These are phyloP conservation scores for Parapristionchus giblindavisi DNA, from an alignment of 2,888 invertebrate species.

Conservation along the genomic window DNA sequence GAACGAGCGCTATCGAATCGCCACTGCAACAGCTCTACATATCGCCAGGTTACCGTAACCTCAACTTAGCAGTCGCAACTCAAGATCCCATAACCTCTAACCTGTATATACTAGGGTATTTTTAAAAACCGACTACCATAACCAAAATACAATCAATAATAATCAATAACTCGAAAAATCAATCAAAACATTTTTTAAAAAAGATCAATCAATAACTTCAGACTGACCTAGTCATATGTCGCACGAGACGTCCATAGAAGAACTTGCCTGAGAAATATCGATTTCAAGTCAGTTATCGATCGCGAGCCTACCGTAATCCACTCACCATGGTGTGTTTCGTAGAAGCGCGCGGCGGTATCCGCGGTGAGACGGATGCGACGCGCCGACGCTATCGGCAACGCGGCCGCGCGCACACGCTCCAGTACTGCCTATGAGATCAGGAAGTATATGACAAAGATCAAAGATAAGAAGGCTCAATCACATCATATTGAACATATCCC, in stretches of 20 bases:
- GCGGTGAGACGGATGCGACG: constrained; percentile 40
- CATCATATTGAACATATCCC: too few relatives aligned
- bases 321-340: constrained; percentile 45
- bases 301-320: background rate
- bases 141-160: too few relatives aligned
- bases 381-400: constrained; percentile 46
- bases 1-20: constrained; percentile 14
- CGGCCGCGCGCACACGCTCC: constrained; percentile 40
- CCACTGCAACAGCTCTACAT: constrained; percentile 1
- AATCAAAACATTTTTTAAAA: background rate
- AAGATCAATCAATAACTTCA: background rate
- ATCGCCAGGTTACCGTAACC: too few relatives aligned
- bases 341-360: constrained; percentile 44
- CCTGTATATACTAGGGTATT: too few relatives aligned
- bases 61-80: too few relatives aligned
- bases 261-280: constrained; percentile 51
- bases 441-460: too few relatives aligned
- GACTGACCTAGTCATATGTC: constrained; percentile 51
- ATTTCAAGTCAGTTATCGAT: background rate
- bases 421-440: constrained; percentile 44
- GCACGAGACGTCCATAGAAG: constrained; percentile 59
- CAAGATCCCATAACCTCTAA: too few relatives aligned
- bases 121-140: too few relatives aligned
- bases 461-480: too few relatives aligned
- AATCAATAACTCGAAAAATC: too few relatives aligned